phyloP scores from a whole-genome alignment of 2,888 invertebrate genomes.

The Philonicus albiceps region DNA sequence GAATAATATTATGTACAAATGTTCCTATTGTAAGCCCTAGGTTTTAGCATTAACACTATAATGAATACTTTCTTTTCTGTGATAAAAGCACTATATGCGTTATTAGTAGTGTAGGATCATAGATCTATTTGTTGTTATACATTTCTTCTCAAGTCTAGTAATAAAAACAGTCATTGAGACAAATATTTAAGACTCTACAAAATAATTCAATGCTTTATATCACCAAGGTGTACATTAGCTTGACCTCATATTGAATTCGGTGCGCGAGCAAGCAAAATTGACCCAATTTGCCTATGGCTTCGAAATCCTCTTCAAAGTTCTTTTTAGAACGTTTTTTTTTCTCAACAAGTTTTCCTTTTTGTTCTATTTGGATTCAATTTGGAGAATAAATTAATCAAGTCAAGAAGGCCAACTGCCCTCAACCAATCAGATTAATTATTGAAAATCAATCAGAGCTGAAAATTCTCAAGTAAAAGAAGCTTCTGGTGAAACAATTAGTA shows the following conservation, averaged over 20 bases:
- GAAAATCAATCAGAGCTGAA: not conserved
- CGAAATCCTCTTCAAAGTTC: not conserved
- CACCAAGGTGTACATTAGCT: not conserved
- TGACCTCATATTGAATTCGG: not conserved
- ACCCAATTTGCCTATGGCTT: not conserved
- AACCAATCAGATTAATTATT: not conserved
- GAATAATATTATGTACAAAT: not conserved
- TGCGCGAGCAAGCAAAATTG: not conserved
- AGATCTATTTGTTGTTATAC: not conserved
- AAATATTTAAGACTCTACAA: not conserved
- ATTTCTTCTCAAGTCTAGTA: not conserved
- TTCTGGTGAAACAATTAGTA: not conserved
- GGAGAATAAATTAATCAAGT: not conserved
- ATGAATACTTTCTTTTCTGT: not conserved
- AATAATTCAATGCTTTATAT: not conserved
- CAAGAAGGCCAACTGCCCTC: not conserved
- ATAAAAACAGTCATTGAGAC: not conserved
- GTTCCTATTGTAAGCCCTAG: not conserved
- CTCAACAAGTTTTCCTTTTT: not conserved
- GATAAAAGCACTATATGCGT: not conserved
- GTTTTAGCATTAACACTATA: not conserved
- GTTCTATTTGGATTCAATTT: not conserved
- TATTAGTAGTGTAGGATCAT: not conserved
- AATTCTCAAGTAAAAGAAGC: not conserved
- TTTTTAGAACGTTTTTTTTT: not conserved